phyloP scores from a whole-genome alignment of 2,797 vertebrate genomes.

The Oceanodroma leucorhoa region DNA sequence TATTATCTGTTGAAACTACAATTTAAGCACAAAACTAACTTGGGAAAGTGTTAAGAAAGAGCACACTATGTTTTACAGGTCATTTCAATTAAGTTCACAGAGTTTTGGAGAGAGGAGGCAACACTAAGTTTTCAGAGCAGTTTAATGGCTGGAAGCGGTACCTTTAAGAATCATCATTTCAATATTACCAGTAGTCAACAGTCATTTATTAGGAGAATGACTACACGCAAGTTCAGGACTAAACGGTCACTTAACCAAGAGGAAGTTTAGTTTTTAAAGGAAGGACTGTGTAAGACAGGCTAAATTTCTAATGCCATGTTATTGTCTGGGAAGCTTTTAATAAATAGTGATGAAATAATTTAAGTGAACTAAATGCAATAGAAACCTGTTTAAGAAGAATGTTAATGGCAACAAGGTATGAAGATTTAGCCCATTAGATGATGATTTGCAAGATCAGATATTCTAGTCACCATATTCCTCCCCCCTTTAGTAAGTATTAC shows the following conservation, averaged over 20 bases:
- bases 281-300: neutral
- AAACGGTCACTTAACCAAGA: neutral
- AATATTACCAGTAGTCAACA: neutral
- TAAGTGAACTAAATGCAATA: neutral
- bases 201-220: neutral
- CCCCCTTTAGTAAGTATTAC: neutral
- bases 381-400: neutral
- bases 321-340: neutral
- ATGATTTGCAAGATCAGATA: neutral
- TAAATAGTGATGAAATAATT: neutral
- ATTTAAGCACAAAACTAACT: neutral
- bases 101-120: neutral
- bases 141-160: neutral
- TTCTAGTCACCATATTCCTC: neutral
- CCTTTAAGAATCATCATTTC: neutral
- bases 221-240: neutral
- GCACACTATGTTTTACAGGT: neutral
- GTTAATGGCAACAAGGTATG: neutral
- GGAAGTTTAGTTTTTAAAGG: neutral
- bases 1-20: neutral
- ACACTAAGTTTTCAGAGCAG: neutral
- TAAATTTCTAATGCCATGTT: neutral
- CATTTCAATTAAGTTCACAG: neutral
- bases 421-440: neutral
- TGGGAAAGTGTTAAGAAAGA: neutral